A percentile compares a stretch with the other conserved stretches of the same genome.
phyloP scores from a whole-genome alignment of 35 echinoderm and acorn worm species.

The Ophioderma brevispina region DNA sequence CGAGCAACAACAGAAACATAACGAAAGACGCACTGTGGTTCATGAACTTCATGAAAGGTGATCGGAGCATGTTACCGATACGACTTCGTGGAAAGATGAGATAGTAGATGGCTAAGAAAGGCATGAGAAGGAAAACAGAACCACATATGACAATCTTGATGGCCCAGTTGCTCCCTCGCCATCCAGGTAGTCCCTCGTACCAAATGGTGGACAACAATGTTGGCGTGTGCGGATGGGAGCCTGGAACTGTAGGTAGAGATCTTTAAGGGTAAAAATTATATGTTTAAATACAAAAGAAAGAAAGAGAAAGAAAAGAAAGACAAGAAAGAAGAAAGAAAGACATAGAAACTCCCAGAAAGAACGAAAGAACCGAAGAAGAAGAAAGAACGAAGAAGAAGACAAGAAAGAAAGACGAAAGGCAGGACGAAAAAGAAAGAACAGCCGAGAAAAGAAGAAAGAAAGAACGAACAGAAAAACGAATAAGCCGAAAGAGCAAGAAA shows the following conservation, averaged over 20 bases:
- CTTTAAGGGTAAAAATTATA: too few species aligned
- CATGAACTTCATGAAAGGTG: constrained; percentile 99
- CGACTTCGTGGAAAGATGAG: constrained; percentile 78
- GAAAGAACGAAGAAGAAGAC: too few species aligned
- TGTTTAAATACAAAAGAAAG: too few species aligned
- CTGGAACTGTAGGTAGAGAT: constrained; percentile 67
- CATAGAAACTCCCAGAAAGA: too few species aligned
- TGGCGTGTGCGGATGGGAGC: constrained; percentile 94
- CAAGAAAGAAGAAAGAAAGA: too few species aligned
- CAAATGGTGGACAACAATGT: constrained; percentile 89
- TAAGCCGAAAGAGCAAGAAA: too few species aligned
- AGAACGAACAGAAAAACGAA: too few species aligned
- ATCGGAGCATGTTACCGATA: constrained; percentile 71
- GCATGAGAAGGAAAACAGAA: constrained; percentile 61
- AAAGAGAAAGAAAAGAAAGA: too few species aligned
- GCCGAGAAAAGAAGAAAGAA: too few species aligned
- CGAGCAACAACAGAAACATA: constrained; percentile 80
- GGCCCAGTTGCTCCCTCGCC: constrained; percentile 70
- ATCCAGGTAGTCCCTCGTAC: constrained; percentile 94
- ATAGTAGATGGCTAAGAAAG: constrained; percentile 89
- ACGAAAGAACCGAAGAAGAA: too few species aligned
- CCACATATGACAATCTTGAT: constrained; percentile 75
- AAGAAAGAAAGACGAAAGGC: background rate
- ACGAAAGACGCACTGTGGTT: constrained; percentile 96
- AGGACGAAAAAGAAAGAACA: too few species aligned